These are phyloP conservation scores for Bombus waltoni DNA, from an alignment of 1,140 invertebrate genomes.

Conservation along the genomic window DNA sequence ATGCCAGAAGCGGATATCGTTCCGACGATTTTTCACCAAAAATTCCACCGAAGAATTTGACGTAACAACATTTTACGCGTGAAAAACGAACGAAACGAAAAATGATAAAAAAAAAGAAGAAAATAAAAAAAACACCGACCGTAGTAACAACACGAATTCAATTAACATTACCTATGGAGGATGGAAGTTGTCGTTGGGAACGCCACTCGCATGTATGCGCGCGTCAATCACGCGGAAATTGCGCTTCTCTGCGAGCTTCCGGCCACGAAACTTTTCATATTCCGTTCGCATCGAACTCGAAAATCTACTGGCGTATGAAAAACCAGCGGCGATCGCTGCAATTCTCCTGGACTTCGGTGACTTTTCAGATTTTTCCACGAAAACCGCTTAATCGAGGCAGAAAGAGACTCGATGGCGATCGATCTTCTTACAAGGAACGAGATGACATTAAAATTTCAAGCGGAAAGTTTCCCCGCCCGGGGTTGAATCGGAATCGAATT, in stretches of 20 bases:
- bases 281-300: background rate
- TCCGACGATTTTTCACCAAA: background rate
- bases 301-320: background rate
- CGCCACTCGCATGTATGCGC: background rate
- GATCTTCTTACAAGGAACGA: background rate
- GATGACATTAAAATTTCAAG: constrained; percentile 15
- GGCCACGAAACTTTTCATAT: background rate
- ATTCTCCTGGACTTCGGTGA: background rate
- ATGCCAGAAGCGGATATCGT: background rate
- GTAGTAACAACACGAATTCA: constrained; percentile 23
- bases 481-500: constrained; percentile 3
- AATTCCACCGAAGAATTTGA: background rate
- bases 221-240: constrained; percentile 28
- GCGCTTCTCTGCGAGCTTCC: background rate
- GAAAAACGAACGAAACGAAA: background rate
- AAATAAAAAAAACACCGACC: background rate
- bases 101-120: too few relatives aligned
- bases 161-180: constrained; percentile 35
- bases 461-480: background rate
- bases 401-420: background rate
- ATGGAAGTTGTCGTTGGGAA: background rate
- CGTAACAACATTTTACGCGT: constrained; percentile 6
- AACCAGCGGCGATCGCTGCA: background rate
- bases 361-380: background rate
- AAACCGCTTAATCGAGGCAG: background rate